These are phyloP conservation scores for Episyrphus balteatus DNA, from an alignment of 1,140 invertebrate genomes.

Conservation along the genomic window DNA sequence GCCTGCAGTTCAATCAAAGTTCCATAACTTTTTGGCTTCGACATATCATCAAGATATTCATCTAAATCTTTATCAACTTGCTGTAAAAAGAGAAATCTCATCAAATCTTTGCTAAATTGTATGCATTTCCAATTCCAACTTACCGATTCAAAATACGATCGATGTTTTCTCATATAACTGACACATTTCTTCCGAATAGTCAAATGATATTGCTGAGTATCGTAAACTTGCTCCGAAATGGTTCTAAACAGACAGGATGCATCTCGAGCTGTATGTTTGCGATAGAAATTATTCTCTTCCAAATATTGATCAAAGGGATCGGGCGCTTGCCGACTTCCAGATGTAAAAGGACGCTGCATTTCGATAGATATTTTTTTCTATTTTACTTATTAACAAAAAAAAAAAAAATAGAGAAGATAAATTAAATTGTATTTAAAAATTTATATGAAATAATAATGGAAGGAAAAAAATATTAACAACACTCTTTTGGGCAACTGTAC, in stretches of 20 bases:
- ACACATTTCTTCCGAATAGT: constrained; percentile 61
- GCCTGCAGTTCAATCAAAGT: constrained; percentile 57
- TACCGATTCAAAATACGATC: constrained; percentile 40
- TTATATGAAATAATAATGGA: too few species aligned
- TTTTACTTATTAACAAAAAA: neutral
- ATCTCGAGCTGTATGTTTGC: constrained; percentile 74
- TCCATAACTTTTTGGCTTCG: constrained; percentile 55
- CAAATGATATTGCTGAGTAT: constrained; percentile 63
- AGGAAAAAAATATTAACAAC: too few species aligned
- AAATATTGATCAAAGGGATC: constrained; percentile 62
- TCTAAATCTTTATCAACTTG: constrained; percentile 42
- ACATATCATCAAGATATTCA: constrained; percentile 54
- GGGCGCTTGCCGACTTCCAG: constrained; percentile 32
- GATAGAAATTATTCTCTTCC: constrained; percentile 61
- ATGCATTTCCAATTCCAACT: constrained; percentile 14
- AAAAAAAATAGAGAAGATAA: neutral
- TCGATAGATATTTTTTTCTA: neutral
- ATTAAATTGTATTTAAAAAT: too few species aligned
- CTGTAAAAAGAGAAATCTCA: constrained; percentile 10
- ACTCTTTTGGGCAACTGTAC: too few species aligned
- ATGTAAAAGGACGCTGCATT: constrained; percentile 27
- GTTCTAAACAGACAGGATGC: constrained; percentile 73
- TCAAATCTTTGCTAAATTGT: constrained; percentile 7
- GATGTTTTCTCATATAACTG: constrained; percentile 53
- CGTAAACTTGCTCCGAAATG: constrained; percentile 73